These are phyloP conservation scores for Caenorhabditis becei DNA, from an alignment of 2,888 invertebrate species.

Conservation along the genomic window DNA sequence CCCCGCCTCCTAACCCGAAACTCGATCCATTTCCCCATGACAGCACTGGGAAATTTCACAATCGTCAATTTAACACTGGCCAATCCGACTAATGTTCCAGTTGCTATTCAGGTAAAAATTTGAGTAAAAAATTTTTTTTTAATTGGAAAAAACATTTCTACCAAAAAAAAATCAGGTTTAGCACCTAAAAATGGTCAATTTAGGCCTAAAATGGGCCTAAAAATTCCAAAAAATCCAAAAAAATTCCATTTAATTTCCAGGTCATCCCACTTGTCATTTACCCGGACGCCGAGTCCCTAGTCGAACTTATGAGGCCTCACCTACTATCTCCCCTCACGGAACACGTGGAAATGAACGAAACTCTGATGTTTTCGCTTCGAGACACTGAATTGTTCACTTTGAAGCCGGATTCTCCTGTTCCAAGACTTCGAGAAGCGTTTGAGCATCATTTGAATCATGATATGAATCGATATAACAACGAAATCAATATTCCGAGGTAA, in stretches of 20 bases:
- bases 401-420: constrained; percentile 81
- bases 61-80: constrained; percentile 86
- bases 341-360: constrained; percentile 83
- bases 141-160: too few relatives aligned
- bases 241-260: too few relatives aligned
- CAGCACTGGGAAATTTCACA: constrained; percentile 87
- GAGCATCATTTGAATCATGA: constrained; percentile 75
- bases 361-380: constrained; percentile 83
- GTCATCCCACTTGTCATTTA: constrained; percentile 86
- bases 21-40: constrained; percentile 86
- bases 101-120: too few relatives aligned
- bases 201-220: too few relatives aligned
- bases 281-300: constrained; percentile 85
- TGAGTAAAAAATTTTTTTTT: too few relatives aligned
- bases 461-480: constrained; percentile 40
- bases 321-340: constrained; percentile 63
- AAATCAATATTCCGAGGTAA: constrained; percentile 50
- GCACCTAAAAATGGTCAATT: too few relatives aligned
- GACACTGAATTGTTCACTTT: constrained; percentile 81
- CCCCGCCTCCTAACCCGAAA: constrained; percentile 84
- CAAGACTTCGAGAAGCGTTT: constrained; percentile 82
- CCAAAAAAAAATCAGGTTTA: too few relatives aligned
- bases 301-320: constrained; percentile 82
- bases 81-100: constrained; percentile 87
- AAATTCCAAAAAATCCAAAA: too few relatives aligned